Evolutionary conservation across 2,888 invertebrate species (phyloP), one percentile per base, ranked within the genome.

Genomic region (Leucophenga maculata): DNA sequence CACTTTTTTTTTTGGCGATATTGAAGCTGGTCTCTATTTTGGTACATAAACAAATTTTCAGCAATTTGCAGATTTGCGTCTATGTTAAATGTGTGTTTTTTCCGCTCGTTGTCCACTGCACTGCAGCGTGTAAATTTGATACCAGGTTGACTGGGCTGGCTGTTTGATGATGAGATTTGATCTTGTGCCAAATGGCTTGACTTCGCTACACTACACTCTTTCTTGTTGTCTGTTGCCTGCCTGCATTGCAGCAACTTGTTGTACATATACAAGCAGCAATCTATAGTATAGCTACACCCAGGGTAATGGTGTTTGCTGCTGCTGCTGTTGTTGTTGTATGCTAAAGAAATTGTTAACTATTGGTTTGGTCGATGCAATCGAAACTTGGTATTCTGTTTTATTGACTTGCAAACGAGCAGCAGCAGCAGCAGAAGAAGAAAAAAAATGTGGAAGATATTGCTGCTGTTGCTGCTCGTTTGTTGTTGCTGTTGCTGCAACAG

Each of bases 321-420:
- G n/a, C n/a, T n/a, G n/a, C n/a, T n/a, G 39, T 60, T 60, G 55
- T 50, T 39, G 60, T 16, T 60, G 39, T 60, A 60, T 60, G 60
- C 44, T 60, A 60, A 50, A 72, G 64, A 69, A 65, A 69, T 69
- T 67, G 69, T 67, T 72, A 67, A 69, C 69, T 69, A 67, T 72
- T 67, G 67, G 57, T 59, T 59, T 57, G 46, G 60, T 39, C 32
- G 59, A 67, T 67, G 67, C 67, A 67, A 67, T 67, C 67, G 57
- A 48, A 67, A 59, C 67, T 44, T 59, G 57, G 59, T 55, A 32
- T 55, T 55, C 48, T 54, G 48, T 59, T 69, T 69, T 65, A 62
- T 55, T 67, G 60, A 60, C 60, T 60, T 60, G 39, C 60, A 16
- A 60, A 60, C 22, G n/a, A 60, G 60, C 39, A 52, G 18, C 60